Evolutionary conservation across 2,113 vertebrate genomes (phyloP).

Genomic region (Oreotrochilus melanogaster): DNA sequence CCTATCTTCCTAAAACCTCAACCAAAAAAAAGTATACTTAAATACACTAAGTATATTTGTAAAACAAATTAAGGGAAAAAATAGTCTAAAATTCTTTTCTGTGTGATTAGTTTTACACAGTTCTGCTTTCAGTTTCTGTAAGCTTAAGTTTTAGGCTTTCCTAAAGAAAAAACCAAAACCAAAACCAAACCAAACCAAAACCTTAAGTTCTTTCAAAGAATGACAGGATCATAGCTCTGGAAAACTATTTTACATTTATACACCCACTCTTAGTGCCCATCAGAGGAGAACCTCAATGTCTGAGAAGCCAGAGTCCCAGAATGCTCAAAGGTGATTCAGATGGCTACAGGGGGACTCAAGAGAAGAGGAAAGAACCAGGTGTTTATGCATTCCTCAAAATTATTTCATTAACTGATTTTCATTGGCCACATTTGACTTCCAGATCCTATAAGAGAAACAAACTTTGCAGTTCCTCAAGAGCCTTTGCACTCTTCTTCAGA

Average conservation of each 20-base stretch:
- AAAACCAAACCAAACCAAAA: no score
- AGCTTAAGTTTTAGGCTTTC: not conserved
- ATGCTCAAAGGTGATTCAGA: not conserved
- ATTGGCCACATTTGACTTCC: not conserved
- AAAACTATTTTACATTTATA: not conserved
- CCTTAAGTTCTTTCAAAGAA: not conserved
- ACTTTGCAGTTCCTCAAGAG: not conserved
- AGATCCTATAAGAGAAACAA: not conserved
- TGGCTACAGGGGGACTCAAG: not conserved
- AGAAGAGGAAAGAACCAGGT: not conserved
- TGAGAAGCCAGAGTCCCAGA: not conserved
- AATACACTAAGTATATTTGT: not conserved
- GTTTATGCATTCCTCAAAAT: rapidly evolving
- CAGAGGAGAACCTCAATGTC: rapidly evolving
- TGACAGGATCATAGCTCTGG: not conserved
- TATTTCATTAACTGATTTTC: not conserved
- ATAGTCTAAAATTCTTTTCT: not conserved
- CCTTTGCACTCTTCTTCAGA: no score
- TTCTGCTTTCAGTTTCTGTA: not conserved
- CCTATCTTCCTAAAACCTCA: not conserved
- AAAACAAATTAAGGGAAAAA: not conserved
- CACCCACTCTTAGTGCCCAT: not conserved
- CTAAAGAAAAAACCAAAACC: not conserved
- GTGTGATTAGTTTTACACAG: not conserved
- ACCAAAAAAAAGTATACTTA: not conserved